Evolutionary conservation across 2,888 invertebrate species (phyloP), one percentile per base, ranked within the genome.

Genomic region (Argynnis bischoffii): DNA sequence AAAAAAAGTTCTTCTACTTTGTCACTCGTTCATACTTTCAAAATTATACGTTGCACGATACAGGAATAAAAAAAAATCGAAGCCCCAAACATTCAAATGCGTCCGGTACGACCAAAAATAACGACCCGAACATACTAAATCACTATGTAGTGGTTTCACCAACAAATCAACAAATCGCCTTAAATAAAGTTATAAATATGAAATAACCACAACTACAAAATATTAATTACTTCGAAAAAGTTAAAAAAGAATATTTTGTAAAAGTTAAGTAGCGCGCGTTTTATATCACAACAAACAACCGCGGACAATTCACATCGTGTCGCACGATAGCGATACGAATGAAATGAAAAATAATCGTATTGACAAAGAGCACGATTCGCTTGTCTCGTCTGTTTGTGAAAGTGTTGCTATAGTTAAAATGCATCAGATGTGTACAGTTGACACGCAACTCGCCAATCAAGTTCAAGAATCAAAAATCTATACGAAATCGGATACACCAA

Each of bases 101-200:
- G 72, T 75, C 72, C 72, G 73, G 70, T 72, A 60, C 21, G 53
- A 72, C 73, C 74, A 59, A 75, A 77, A 77, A 76, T 77, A 77
- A 72, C 74, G 70, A 70, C 54, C 67, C 70, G 68, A 66, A 70
- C 72, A 72, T 69, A 71, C 63, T 72, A 74, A 72, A 71, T 73
- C 70, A 69, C 67, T 66, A 64, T 55, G 56, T 56, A 59, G 59
- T 50, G 59, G 50, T 69, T 69, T 65, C 61, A 61, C 55, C 47
- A 67, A 50, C 66, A 69, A 63, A 63, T 46, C 48, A 41, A 50
- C 41, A 51, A 65, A 64, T 53, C 16, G 51, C 41, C 13, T 65
- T 60, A 55, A 67, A 66, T 66, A 61, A 21, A 66, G 59, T 66
- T 55, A 48, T 61, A 54, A 35, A 66, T 48, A 55, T 50, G n/a